Conservation (phyloP, 2,113 vertebrate genomes). For the Amphiprion percula region DNA sequence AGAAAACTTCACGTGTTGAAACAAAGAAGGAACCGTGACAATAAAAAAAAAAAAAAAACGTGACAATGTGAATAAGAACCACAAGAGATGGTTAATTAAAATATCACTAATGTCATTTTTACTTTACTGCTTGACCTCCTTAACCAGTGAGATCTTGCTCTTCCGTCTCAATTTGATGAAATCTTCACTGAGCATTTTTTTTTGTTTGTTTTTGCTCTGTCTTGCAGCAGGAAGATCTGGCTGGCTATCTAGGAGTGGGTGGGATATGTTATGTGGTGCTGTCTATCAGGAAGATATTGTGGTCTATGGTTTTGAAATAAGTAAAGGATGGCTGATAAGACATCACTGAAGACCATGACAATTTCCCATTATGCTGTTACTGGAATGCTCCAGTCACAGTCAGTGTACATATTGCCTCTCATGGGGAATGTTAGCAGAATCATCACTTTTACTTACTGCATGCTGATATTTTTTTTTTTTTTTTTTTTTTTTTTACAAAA, state of each 20-base stretch:
- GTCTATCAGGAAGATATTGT: slow-evolving; percentile 5
- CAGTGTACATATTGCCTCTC: slow-evolving; percentile 14
- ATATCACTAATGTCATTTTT: not conserved
- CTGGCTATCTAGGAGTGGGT: slow-evolving; percentile 14
- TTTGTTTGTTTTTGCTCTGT: not conserved
- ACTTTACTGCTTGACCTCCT: not conserved
- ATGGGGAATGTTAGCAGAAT: slow-evolving; percentile 4
- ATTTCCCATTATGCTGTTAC: not conserved
- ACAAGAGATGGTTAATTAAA: not conserved
- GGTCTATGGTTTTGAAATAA: slow-evolving; percentile 3
- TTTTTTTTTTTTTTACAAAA: not conserved
- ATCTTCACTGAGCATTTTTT: not conserved
- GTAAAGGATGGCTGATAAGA: slow-evolving; percentile 13
- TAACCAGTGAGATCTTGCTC: not conserved
- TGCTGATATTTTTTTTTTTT: slow-evolving; percentile 5
- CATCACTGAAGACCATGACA: slow-evolving; percentile 6
- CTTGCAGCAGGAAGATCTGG: slow-evolving; percentile 10
- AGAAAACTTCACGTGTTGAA: not conserved
- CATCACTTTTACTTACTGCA: slow-evolving; percentile 9
- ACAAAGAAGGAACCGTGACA: not conserved
- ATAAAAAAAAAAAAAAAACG: not conserved
- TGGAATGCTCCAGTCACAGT: slow-evolving; percentile 5
- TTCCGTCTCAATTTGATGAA: not conserved
- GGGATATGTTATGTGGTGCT: slow-evolving; percentile 5
- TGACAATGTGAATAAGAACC: not conserved